phyloP scores from a whole-genome alignment of 2,113 vertebrate genomes.

The Orthonyx spaldingii region DNA sequence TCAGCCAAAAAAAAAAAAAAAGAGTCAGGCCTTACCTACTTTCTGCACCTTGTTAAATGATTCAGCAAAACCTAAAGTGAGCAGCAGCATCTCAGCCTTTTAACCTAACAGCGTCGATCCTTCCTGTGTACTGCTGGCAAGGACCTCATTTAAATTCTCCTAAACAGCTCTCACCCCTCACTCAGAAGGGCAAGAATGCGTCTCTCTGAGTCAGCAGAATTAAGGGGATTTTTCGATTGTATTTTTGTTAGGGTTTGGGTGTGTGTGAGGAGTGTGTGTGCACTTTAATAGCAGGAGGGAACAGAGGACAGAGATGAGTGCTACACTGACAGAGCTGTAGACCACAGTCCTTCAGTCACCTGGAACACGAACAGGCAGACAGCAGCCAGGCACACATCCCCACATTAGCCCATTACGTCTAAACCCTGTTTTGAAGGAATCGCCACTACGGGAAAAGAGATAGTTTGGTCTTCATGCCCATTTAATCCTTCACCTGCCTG shows the following conservation, averaged over 20 bases:
- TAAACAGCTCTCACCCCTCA: neutral
- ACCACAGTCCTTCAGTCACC: neutral
- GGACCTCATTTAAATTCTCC: neutral
- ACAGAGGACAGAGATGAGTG: neutral
- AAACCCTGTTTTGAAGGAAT: neutral
- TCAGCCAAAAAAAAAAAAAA: constrained; percentile 11
- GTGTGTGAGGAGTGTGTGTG: neutral
- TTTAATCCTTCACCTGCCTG: constrained; percentile 43
- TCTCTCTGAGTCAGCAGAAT: neutral
- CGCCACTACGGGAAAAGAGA: neutral
- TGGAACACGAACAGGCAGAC: neutral
- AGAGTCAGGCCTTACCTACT: neutral
- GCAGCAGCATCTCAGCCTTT: neutral
- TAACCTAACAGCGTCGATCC: neutral
- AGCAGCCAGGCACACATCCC: neutral
- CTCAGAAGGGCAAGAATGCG: neutral
- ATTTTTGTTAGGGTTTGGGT: neutral
- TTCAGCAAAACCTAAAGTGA: constrained; percentile 16
- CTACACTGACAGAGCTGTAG: neutral
- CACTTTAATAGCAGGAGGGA: neutral
- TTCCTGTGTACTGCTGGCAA: neutral
- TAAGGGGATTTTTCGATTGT: accelerated
- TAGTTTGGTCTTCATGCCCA: constrained; percentile 8
- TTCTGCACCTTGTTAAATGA: neutral
- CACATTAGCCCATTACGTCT: neutral